Evolutionary conservation across 2,113 vertebrate genomes (phyloP).

Genomic region (Noturus placidus): DNA sequence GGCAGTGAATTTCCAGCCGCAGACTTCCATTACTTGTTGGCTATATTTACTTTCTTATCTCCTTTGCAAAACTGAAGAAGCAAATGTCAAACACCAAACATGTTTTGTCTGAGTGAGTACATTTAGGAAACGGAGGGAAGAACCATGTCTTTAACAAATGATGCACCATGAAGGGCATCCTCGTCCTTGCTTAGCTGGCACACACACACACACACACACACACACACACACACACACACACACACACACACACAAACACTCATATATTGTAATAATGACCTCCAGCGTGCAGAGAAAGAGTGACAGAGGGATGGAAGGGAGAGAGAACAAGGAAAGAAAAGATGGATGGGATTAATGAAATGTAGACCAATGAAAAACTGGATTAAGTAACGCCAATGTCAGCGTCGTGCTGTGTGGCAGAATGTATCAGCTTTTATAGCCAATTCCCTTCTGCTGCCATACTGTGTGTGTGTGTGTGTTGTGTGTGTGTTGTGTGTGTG

Average conservation of each 20-base stretch:
- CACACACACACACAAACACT: not conserved
- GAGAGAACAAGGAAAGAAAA: slow-evolving; percentile 16
- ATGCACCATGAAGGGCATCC: not conserved
- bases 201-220: not conserved
- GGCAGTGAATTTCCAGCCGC: not conserved
- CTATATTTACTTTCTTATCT: not conserved
- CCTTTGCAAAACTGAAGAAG: not conserved
- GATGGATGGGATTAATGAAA: slow-evolving; percentile 33
- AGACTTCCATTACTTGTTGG: not conserved
- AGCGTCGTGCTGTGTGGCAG: slow-evolving; percentile 16
- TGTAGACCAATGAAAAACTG: slow-evolving; percentile 26
- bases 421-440: slow-evolving; percentile 29
- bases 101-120: not conserved
- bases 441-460: slow-evolving; percentile 7
- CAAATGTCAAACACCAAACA: not conserved
- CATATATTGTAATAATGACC: slow-evolving; percentile 13
- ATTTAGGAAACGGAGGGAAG: no score
- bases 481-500: not conserved
- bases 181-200: not conserved
- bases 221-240: not conserved
- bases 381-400: slow-evolving; percentile 9
- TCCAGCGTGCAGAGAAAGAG: not conserved
- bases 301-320: not conserved
- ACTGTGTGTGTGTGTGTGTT: slow-evolving; percentile 17
- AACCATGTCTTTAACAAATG: slow-evolving; percentile 19